Conservation (phyloP, 2,113 vertebrate species). For the Phylloscopus trochiloides region DNA sequence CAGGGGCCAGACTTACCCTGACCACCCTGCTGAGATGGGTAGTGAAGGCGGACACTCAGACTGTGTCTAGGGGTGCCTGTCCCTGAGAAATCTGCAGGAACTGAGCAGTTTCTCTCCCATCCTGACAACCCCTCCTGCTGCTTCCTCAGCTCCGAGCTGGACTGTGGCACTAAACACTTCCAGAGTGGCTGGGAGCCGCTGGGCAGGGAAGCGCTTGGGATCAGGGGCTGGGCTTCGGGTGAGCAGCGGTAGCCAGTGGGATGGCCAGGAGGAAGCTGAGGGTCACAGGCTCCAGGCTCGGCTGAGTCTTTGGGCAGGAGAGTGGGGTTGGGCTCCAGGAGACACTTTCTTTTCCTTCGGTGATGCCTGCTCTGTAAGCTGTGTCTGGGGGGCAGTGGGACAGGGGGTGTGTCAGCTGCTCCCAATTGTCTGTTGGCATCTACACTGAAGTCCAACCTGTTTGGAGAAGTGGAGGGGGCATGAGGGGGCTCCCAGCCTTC, state of each 20-base stretch:
- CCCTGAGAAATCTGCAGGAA: constrained; percentile 51
- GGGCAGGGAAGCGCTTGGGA: constrained; percentile 71
- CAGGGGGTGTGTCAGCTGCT: constrained; percentile 40
- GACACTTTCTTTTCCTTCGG: constrained; percentile 77
- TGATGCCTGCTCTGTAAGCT: constrained; percentile 72
- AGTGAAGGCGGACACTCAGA: constrained; percentile 75
- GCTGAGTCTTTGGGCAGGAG: constrained; percentile 79
- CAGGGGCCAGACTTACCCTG: constrained; percentile 81
- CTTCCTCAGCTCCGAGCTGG: constrained; percentile 73
- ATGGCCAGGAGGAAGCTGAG: constrained; percentile 74
- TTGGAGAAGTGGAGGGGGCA: background rate
- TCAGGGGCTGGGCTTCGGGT: constrained; percentile 77
- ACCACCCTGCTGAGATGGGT: constrained; percentile 79
- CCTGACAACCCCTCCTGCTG: constrained; percentile 65
- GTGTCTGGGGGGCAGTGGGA: constrained; percentile 54
- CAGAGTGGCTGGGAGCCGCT: constrained; percentile 79
- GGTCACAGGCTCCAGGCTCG: constrained; percentile 72
- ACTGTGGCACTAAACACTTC: constrained; percentile 81
- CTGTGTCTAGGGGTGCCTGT: constrained; percentile 65
- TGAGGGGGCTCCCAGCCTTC: background rate
- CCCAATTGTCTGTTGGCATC: background rate
- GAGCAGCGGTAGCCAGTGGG: constrained; percentile 75
- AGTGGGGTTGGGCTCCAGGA: constrained; percentile 61
- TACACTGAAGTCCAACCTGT: background rate
- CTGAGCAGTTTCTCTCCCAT: constrained; percentile 57